Conservation (phyloP, 30 jellyfish, hydroid and myxozoan genomes). For the Pseudorhiza aurosa region DNA sequence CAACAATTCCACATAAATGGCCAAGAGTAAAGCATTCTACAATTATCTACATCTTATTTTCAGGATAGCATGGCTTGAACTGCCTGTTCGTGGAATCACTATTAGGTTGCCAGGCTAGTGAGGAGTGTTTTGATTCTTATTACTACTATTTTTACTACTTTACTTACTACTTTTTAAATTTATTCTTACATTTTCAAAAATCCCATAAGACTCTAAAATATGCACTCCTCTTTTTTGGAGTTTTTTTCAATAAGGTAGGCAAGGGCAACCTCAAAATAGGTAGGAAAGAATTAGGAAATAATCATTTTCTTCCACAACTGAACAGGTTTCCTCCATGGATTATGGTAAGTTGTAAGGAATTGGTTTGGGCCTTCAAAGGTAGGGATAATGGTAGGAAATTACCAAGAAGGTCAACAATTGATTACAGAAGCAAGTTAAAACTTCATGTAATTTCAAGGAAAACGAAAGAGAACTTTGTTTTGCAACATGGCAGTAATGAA, state of each 20-base stretch:
- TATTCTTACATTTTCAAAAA: conserved; percentile 38
- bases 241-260: conserved; percentile 6
- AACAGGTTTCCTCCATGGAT: conserved; percentile 21
- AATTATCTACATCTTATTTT: conserved; percentile 64
- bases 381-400: background rate
- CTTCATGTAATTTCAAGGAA: background rate
- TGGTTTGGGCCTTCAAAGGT: background rate
- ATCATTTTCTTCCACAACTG: background rate
- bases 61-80: conserved; percentile 80
- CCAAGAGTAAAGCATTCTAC: conserved; percentile 6
- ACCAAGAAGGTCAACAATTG: background rate
- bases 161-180: conserved; percentile 49
- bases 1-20: conserved; percentile 26
- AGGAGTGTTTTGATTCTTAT: conserved; percentile 76
- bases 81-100: conserved; percentile 65
- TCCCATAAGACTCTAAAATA: conserved; percentile 38
- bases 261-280: background rate
- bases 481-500: no score
- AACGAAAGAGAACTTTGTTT: no score
- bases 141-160: conserved; percentile 48
- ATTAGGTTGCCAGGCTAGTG: conserved; percentile 83
- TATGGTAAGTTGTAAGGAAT: conserved; percentile 22
- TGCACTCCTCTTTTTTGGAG: conserved; percentile 80
- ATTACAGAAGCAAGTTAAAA: background rate
- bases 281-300: background rate